Base-by-base conservation (phyloP, 2,113 vertebrate genomes). In the Bostrychus sinensis region DNA sequence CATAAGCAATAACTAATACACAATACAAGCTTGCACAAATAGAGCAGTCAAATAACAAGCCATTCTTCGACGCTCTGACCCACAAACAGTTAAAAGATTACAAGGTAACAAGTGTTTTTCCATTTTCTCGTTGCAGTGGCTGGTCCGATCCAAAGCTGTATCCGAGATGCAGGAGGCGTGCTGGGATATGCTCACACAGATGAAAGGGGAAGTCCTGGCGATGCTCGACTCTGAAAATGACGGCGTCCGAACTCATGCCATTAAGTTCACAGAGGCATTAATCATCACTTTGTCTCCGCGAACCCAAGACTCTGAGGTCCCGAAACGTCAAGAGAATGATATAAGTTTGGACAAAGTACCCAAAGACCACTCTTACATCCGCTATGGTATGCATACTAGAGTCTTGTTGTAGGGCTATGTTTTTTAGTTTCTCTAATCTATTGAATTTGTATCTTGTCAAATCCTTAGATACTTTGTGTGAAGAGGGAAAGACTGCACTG, bases 181-280 rank as follows among this genome's bases (percentile, higher is more conserved):
- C 83, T 98, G 97, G 96, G 94, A 97, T 56, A 91, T 98, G 91
- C 89, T 98, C 59, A 92, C 95, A 0, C 91, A 94, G 82, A 97
- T 98, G 95, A 94, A 95, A 25, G 90, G 72, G 0, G 95, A 98
- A 9, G 96, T 98, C 66, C 89, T 98, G 72, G 84, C 90, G 5
- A 71, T 94, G 56, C 84, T 98, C 56, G 97, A 98, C 80, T 98
- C 95, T 0, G 97, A 98, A 75, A 98, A 98, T 0, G 96, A 98
- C 0, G 97, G 97, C 0, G 85, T 98, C 34, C 95, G 97, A 41
- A 98, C 96, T 0, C 96, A 98, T 0, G 95, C 96, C 75, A 96
- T 98, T 87, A 98, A 98, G 69, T 98, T 98, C 41, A 95, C 96
- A 0, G 97, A 98, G 66, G 94, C 93, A 0, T 86, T 98, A 2